Evolutionary conservation across 2,113 vertebrate species (phyloP).

Genomic region (Ornithorhynchus anatinus): DNA sequence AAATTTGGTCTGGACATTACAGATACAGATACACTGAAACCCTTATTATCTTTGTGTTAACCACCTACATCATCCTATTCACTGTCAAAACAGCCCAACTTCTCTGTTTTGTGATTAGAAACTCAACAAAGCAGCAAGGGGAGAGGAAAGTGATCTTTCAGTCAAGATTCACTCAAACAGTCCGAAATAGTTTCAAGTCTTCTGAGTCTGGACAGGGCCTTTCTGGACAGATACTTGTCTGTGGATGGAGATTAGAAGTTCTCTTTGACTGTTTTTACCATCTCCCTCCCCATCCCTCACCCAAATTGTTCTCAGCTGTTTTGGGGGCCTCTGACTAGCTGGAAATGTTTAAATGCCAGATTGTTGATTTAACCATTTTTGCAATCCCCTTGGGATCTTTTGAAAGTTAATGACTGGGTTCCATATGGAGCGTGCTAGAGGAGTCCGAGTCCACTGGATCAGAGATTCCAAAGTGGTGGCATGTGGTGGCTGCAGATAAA

Average conservation of each 20-base stretch:
- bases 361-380: slow-evolving; percentile 40
- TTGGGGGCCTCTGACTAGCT: slow-evolving; percentile 11
- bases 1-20: too few relatives aligned
- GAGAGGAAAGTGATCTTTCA: too few relatives aligned
- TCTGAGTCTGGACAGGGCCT: neutral
- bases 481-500: too few relatives aligned
- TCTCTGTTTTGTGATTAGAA: too few relatives aligned
- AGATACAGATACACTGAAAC: too few relatives aligned
- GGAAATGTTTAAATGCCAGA: slow-evolving; percentile 39
- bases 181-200: too few relatives aligned
- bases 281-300: too few relatives aligned
- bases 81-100: too few relatives aligned
- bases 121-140: too few relatives aligned
- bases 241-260: slow-evolving; percentile 48
- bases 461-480: neutral
- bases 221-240: neutral
- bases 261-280: slow-evolving; percentile 31
- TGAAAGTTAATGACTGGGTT: slow-evolving; percentile 5
- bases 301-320: slow-evolving; percentile 55
- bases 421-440: neutral
- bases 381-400: slow-evolving; percentile 1
- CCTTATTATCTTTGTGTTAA: too few relatives aligned
- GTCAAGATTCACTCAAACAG: neutral
- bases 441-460: neutral
- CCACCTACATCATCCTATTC: too few relatives aligned